Evolutionary conservation across 92 coral and sea anemone genomes (phyloP).

Genomic region (Metridium senile): DNA sequence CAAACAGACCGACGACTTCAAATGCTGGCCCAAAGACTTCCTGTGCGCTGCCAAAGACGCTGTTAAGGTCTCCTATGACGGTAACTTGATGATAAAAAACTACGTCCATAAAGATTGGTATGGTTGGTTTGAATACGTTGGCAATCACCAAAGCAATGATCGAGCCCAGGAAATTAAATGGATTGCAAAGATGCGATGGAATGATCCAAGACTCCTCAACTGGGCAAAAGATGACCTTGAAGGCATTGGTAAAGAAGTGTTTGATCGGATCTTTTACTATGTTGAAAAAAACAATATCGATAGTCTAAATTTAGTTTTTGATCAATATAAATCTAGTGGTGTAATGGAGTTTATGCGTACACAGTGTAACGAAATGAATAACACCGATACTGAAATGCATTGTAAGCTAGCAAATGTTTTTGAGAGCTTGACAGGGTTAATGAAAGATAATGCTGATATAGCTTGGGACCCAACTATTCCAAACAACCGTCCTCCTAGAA

Average conservation of each 20-base stretch:
- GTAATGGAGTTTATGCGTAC: slow-evolving; percentile 33
- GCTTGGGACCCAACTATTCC: slow-evolving; percentile 16
- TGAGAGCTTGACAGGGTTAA: slow-evolving; percentile 45
- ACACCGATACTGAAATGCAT: slow-evolving; percentile 32
- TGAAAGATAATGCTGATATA: slow-evolving; percentile 32
- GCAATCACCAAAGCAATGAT: slow-evolving; percentile 10
- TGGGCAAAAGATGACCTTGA: slow-evolving; percentile 52
- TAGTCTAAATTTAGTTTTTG: slow-evolving; percentile 32
- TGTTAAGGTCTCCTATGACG: slow-evolving; percentile 27
- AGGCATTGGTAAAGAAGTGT: slow-evolving; percentile 30
- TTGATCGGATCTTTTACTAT: slow-evolving; percentile 41
- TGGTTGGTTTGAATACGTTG: slow-evolving; percentile 33
- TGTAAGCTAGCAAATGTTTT: slow-evolving; percentile 56
- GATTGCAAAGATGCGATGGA: slow-evolving; percentile 51
- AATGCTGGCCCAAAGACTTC: slow-evolving; percentile 50
- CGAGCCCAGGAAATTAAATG: slow-evolving; percentile 43
- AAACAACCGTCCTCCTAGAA: slow-evolving; percentile 33
- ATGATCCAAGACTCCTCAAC: slow-evolving; percentile 54
- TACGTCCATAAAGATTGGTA: slow-evolving; percentile 24
- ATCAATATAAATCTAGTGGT: slow-evolving; percentile 41
- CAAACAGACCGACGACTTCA: slow-evolving; percentile 31
- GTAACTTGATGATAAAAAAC: slow-evolving; percentile 17
- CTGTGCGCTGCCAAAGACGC: slow-evolving; percentile 52
- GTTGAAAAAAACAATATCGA: slow-evolving; percentile 44
- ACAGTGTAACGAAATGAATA: slow-evolving; percentile 34